These are phyloP conservation scores for Henricia sp. DNA, from an alignment of 53 echinoderm and acorn worm genomes.

Conservation along the genomic window DNA sequence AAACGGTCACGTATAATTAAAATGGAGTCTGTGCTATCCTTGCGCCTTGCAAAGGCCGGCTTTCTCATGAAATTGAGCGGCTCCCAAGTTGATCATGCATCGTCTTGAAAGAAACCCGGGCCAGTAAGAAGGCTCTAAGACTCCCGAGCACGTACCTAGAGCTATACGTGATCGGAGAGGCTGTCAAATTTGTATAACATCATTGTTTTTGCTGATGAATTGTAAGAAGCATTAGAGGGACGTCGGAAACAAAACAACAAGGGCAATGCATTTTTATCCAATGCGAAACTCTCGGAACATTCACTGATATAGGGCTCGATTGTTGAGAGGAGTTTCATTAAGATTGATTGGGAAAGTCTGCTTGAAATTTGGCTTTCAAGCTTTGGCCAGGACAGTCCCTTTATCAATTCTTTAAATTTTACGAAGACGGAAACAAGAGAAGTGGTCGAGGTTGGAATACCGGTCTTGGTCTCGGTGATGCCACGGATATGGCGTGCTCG, in stretches of 20 bases:
- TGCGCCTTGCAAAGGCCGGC: background rate
- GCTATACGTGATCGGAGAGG: background rate
- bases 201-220: conserved; percentile 17
- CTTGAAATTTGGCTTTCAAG: background rate
- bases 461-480: conserved; percentile 7
- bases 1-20: conserved; percentile 23
- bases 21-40: background rate
- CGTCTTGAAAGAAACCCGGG: background rate
- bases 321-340: background rate
- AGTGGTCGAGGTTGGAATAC: background rate
- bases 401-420: background rate
- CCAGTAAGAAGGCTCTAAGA: conserved; percentile 17
- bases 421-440: conserved; percentile 1
- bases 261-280: background rate
- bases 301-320: background rate
- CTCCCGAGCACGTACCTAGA: conserved; percentile 9
- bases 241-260: conserved; percentile 1
- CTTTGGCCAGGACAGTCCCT: background rate
- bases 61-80: conserved; percentile 42
- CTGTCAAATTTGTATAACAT: background rate
- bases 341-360: conserved; percentile 11
- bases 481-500: background rate
- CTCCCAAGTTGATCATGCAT: conserved; percentile 20
- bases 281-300: background rate
- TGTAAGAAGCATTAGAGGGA: background rate